These are phyloP conservation scores for Athrips mouffetella DNA, from an alignment of 2,888 invertebrate genomes.

Conservation along the genomic window DNA sequence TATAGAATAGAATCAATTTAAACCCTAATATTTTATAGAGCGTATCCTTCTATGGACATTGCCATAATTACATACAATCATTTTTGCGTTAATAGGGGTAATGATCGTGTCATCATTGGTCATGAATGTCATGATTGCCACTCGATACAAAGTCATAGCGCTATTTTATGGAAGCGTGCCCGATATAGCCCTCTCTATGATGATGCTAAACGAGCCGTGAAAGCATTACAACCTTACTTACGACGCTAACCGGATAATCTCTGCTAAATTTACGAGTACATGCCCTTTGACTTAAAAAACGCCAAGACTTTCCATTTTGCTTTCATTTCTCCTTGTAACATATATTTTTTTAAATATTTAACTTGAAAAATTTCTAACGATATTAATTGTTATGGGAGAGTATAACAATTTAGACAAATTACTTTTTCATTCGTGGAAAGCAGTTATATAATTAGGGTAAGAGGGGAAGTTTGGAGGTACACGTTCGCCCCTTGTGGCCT, in stretches of 20 bases:
- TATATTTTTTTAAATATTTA: no score
- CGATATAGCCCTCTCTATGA: conserved; percentile 33
- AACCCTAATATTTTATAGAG: neutral
- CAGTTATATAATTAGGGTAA: conserved; percentile 51
- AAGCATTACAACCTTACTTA: conserved; percentile 48
- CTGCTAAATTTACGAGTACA: conserved; percentile 33
- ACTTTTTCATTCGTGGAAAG: conserved; percentile 37
- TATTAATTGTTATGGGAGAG: conserved; percentile 10
- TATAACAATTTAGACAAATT: conserved; percentile 18
- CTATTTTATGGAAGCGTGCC: conserved; percentile 40
- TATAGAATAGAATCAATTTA: neutral
- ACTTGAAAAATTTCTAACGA: neutral
- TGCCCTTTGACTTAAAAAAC: conserved; percentile 13
- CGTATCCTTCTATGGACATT: no score
- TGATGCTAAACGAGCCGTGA: conserved; percentile 48
- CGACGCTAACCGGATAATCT: conserved; percentile 39
- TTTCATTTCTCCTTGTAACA: no score
- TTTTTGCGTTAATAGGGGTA: neutral
- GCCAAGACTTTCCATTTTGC: no score
- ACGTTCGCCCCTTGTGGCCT: conserved; percentile 59
- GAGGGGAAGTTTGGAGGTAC: conserved; percentile 41
- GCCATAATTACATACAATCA: neutral
- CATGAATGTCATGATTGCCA: conserved; percentile 36
- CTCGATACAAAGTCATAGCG: conserved; percentile 46
- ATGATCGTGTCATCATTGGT: conserved; percentile 14